Percentiles rank a stretch among this genome's conserved stretches.
Conservation (phyloP, 2,113 vertebrate species). For the Rhagologus leucostigma region DNA sequence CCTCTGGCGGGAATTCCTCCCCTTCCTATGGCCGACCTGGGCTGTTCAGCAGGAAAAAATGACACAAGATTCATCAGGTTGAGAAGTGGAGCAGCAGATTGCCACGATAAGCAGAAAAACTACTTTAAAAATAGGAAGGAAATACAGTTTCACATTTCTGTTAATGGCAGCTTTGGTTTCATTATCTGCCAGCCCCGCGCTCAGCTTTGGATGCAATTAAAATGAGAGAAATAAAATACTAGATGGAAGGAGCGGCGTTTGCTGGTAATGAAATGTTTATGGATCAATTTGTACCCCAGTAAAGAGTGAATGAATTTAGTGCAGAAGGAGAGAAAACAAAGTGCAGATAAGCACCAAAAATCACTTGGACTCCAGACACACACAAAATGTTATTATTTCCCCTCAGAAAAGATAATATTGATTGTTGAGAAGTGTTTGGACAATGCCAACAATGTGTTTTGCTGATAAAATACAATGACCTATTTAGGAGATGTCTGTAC, state of each 20-base stretch:
- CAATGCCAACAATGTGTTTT: background rate
- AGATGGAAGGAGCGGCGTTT: conserved; percentile 11
- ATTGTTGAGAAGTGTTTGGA: conserved; percentile 5
- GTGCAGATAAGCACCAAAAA: background rate
- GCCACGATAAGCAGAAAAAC: background rate
- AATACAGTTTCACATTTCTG: background rate
- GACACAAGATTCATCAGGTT: rapidly evolving
- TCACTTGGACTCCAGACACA: background rate
- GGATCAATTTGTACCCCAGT: conserved; percentile 47
- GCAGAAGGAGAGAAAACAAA: conserved; percentile 21
- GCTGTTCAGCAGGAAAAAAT: background rate
- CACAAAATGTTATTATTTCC: background rate
- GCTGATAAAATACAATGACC: background rate
- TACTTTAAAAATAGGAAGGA: background rate
- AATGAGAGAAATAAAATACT: conserved; percentile 16
- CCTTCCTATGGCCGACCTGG: rapidly evolving
- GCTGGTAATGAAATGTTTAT: conserved; percentile 67
- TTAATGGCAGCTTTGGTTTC: background rate
- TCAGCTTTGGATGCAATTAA: conserved; percentile 1
- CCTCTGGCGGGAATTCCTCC: background rate
- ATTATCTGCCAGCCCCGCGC: background rate
- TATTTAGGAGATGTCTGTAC: background rate
- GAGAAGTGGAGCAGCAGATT: background rate
- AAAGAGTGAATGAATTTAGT: conserved; percentile 44
- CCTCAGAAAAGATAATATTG: conserved; percentile 13